Conservation (phyloP, 2,888 invertebrate genomes). For the Chrysolina oricalcia region DNA sequence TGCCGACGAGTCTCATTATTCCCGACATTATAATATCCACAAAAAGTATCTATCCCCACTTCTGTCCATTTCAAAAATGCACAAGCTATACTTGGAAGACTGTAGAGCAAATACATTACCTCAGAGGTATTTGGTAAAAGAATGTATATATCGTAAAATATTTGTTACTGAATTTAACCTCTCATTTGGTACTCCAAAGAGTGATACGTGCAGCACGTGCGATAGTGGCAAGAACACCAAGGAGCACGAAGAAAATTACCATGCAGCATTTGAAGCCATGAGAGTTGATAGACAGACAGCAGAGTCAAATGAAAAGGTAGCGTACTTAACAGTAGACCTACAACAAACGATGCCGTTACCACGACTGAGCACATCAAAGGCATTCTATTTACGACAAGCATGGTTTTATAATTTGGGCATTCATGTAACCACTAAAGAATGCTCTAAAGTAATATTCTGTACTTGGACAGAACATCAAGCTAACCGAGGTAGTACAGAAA, state of each 20-base stretch:
- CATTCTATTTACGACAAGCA: slow-evolving; percentile 54
- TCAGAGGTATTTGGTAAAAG: slow-evolving; percentile 20
- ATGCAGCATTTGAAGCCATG: slow-evolving; percentile 39
- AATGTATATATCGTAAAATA: too few relatives aligned
- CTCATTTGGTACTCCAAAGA: slow-evolving; percentile 26
- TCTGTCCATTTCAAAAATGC: slow-evolving; percentile 36
- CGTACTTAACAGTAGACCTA: slow-evolving; percentile 52
- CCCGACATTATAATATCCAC: slow-evolving; percentile 38
- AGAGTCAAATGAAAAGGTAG: background rate
- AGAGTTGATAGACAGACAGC: slow-evolving; percentile 29
- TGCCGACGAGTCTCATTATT: slow-evolving; percentile 44
- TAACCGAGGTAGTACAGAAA: slow-evolving; percentile 20
- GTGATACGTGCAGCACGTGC: slow-evolving; percentile 32
- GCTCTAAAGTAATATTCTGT: slow-evolving; percentile 30
- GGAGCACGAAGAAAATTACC: slow-evolving; percentile 38
- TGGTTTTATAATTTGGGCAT: slow-evolving; percentile 56
- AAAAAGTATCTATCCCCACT: slow-evolving; percentile 41
- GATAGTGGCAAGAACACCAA: slow-evolving; percentile 21
- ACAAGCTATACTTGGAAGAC: slow-evolving; percentile 33
- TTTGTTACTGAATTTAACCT: too few relatives aligned
- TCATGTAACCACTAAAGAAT: slow-evolving; percentile 37
- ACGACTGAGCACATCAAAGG: too few relatives aligned
- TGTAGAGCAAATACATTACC: slow-evolving; percentile 22
- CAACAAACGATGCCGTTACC: slow-evolving; percentile 57
- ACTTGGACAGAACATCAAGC: slow-evolving; percentile 59